These are phyloP conservation scores for Tuta absoluta DNA, from an alignment of 2,888 invertebrate species.

Conservation along the genomic window DNA sequence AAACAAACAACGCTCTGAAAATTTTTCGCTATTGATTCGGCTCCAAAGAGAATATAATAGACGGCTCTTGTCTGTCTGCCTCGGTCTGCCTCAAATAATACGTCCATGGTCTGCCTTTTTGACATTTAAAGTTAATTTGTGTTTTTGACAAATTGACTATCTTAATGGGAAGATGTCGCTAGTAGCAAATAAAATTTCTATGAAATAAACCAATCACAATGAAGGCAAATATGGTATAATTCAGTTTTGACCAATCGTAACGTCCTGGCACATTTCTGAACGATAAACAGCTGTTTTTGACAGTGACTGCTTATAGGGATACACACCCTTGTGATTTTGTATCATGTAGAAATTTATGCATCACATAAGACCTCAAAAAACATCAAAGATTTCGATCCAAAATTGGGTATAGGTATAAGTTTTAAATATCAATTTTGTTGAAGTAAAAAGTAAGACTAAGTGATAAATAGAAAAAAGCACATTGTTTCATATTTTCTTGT, in stretches of 20 bases:
- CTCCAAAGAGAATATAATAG: too few species aligned
- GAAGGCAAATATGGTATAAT: neutral
- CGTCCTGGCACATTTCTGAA: neutral
- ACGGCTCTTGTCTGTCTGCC: too few species aligned
- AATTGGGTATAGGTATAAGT: neutral
- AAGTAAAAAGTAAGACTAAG: neutral
- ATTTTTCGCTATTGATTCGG: too few species aligned
- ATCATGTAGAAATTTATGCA: neutral
- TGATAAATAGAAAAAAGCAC: too few species aligned
- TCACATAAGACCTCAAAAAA: neutral
- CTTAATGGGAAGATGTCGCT: too few species aligned
- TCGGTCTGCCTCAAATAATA: too few species aligned
- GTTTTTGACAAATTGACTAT: too few species aligned
- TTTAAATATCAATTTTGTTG: too few species aligned
- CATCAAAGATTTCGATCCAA: neutral
- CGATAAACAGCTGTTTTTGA: conserved; percentile 14
- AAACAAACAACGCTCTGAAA: neutral
- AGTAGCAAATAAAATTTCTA: neutral
- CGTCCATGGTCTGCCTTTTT: too few species aligned
- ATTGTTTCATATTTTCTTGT: too few species aligned
- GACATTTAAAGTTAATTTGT: too few species aligned
- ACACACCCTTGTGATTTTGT: neutral
- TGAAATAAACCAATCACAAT: neutral
- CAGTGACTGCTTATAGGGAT: neutral
- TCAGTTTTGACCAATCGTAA: neutral